Percentiles rank a stretch among this genome's conserved stretches.
phyloP scores from a whole-genome alignment of 2,888 invertebrate species.

The Halocaridina rubra region DNA sequence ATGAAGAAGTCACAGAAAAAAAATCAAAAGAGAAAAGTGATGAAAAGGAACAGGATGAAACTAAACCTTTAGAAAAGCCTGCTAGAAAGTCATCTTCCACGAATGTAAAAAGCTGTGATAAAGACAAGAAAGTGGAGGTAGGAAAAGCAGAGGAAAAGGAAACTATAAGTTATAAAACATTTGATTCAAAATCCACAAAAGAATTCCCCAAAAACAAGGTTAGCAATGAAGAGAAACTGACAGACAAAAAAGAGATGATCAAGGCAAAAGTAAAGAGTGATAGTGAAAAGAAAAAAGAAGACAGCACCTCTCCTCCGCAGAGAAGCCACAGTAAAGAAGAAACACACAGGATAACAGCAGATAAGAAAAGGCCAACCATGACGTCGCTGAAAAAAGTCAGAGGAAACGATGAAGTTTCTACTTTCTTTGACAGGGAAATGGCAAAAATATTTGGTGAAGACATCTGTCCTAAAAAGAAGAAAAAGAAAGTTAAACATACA shows the following conservation, averaged over 20 bases:
- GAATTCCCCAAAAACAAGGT: background rate
- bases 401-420: background rate
- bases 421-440: conserved; percentile 32
- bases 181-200: too few species aligned
- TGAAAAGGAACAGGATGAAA: background rate
- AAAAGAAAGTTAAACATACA: background rate
- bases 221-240: background rate
- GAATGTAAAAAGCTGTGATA: background rate
- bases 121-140: background rate
- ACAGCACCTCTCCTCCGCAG: too few species aligned
- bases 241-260: background rate
- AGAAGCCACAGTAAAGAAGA: too few species aligned
- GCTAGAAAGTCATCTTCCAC: too few species aligned
- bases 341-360: background rate
- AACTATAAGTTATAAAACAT: too few species aligned
- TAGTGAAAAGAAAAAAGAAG: background rate
- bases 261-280: background rate
- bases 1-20: too few species aligned
- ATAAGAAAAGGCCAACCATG: background rate
- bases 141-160: background rate
- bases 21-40: background rate
- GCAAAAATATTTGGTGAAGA: conserved; percentile 41
- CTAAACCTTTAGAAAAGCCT: too few species aligned
- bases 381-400: background rate
- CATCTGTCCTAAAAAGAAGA: background rate